A percentile compares a stretch with the other conserved stretches of the same genome.
phyloP scores from a whole-genome alignment of 2,113 vertebrate species.

The Etheostoma spectabile region DNA sequence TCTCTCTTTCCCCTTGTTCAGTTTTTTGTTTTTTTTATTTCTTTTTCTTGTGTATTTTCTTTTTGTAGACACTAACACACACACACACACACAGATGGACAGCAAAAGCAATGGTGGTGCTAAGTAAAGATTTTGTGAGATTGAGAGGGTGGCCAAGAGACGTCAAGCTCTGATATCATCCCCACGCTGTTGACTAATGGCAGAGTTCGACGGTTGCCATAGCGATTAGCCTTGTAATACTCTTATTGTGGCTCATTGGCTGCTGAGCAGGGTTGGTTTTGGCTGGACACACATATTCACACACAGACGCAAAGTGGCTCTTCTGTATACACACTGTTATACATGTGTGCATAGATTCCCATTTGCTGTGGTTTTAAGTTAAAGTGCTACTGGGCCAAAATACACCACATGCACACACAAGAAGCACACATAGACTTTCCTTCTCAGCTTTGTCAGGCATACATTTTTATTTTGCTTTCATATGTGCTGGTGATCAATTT shows the following conservation, averaged over 20 bases:
- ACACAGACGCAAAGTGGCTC: slow-evolving; percentile 30
- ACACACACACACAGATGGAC: slow-evolving; percentile 66
- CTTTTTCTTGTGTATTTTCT: not conserved
- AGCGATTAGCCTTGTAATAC: slow-evolving; percentile 76
- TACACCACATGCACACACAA: slow-evolving; percentile 21
- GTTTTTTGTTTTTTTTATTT: not conserved
- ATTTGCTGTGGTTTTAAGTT: slow-evolving; percentile 54
- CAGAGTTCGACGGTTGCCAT: slow-evolving; percentile 77
- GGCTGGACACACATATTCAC: slow-evolving; percentile 36
- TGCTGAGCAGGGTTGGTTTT: slow-evolving; percentile 50
- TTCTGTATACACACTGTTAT: slow-evolving; percentile 49
- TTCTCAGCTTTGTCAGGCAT: slow-evolving; percentile 19
- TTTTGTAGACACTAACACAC: not conserved
- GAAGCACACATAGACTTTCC: slow-evolving; percentile 5
- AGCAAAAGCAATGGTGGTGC: slow-evolving; percentile 44
- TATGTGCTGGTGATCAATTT: slow-evolving; percentile 15
- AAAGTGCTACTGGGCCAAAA: slow-evolving; percentile 28
- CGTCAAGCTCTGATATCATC: slow-evolving; percentile 78
- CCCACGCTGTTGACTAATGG: slow-evolving; percentile 76
- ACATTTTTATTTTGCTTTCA: not conserved
- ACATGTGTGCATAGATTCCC: slow-evolving; percentile 53
- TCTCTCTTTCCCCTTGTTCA: not conserved
- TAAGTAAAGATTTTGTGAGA: slow-evolving; percentile 75
- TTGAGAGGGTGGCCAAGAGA: slow-evolving; percentile 74
- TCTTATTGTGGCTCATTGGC: slow-evolving; percentile 75